These are phyloP conservation scores for Eupsittula cactorum DNA, from an alignment of 2,113 vertebrate genomes.

Conservation along the genomic window DNA sequence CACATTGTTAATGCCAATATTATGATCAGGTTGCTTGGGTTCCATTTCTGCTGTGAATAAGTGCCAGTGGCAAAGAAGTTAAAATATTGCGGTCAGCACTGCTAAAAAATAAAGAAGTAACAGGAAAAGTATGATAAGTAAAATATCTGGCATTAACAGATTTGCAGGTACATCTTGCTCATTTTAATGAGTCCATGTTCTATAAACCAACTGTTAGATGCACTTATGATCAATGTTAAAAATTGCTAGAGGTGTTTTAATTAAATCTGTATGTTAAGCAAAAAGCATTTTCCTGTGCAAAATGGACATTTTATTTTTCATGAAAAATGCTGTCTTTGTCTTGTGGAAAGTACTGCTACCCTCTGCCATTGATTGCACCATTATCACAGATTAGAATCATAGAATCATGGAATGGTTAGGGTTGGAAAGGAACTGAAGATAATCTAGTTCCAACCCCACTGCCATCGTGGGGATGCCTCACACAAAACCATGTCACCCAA, in stretches of 20 bases:
- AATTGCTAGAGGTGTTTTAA: not conserved
- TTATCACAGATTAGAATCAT: not conserved
- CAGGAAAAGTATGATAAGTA: not conserved
- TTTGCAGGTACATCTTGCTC: not conserved
- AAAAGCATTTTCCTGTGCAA: not conserved
- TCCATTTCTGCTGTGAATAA: not conserved
- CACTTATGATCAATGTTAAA: not conserved
- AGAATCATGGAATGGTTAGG: not conserved
- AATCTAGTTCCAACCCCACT: not conserved
- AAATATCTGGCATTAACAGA: not conserved
- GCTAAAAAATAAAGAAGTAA: not conserved
- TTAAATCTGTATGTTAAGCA: not conserved
- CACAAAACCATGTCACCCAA: not conserved
- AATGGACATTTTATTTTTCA: not conserved
- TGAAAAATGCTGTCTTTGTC: not conserved
- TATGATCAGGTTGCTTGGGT: not conserved
- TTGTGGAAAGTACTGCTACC: not conserved
- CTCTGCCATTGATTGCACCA: not conserved
- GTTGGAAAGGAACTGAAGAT: not conserved
- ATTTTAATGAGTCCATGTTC: not conserved
- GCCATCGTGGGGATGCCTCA: not conserved
- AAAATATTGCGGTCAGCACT: not conserved
- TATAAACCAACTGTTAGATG: not conserved
- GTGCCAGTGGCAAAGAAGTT: not conserved
- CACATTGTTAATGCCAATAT: not conserved